These are phyloP conservation scores for Sminthurides aquaticus DNA, from an alignment of 2,888 invertebrate genomes.

Conservation along the genomic window DNA sequence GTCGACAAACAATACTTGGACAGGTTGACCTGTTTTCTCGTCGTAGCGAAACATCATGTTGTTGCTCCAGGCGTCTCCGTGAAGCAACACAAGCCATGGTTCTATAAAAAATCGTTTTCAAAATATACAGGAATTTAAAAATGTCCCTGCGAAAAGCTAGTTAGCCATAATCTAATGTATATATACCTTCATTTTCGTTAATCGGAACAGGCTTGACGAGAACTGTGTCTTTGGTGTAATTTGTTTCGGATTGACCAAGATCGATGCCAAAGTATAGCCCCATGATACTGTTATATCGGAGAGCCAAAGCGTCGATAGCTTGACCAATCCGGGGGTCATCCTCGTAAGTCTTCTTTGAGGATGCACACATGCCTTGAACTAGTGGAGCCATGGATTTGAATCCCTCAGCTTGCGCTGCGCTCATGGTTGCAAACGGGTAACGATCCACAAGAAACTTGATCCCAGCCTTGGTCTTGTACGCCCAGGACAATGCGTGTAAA, in stretches of 20 bases:
- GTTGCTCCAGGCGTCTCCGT: conserved; percentile 37
- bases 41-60: conserved; percentile 35
- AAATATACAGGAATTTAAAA: conserved; percentile 17
- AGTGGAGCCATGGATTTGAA: not conserved
- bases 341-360: not conserved
- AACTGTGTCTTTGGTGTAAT: conserved; percentile 23
- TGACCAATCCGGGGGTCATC: not conserved
- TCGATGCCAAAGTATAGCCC: conserved; percentile 25
- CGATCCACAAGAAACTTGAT: not conserved
- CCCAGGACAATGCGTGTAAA: conserved; percentile 15
- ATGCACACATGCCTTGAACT: not conserved
- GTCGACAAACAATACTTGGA: conserved; percentile 29
- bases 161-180: not conserved
- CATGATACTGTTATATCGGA: not conserved
- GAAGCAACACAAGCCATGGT: conserved; percentile 27
- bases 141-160: not conserved
- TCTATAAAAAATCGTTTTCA: conserved; percentile 21
- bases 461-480: conserved; percentile 9
- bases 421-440: not conserved
- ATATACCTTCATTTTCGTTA: not conserved
- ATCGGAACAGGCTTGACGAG: not conserved
- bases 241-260: conserved; percentile 31
- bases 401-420: not conserved
- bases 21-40: conserved; percentile 18
- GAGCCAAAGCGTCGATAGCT: not conserved